Base-by-base conservation (phyloP, 2,888 invertebrate genomes). In the Coenonympha arcania region DNA sequence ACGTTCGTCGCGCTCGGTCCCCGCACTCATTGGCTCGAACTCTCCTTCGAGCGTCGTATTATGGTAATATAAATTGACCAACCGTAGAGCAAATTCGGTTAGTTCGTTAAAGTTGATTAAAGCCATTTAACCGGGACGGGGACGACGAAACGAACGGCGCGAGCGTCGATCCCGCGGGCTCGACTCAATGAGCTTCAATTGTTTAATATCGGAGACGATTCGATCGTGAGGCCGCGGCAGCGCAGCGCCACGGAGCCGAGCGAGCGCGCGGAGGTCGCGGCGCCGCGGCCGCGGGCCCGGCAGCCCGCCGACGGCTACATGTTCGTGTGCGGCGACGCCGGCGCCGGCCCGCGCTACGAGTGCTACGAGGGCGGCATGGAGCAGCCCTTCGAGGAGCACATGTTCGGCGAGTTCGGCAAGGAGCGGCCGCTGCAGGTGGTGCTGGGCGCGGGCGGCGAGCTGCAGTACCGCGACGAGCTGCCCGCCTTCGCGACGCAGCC, bases 371-470 rank as follows among this genome's bases (percentile, higher is more conserved):
- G 76, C 36, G 61, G 61, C 37, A 78, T 94, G 92, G 93, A 93
- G 76, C 91, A 89, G 66, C 83, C 87, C 56, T 91, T 94, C 79
- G 94, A 94, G 72, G 94, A 94, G 71, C 92, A 92, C 66, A 90
- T 92, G 70, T 94, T 94, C 76, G 87, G 89, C 59, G 94, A 94
- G 78, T 94, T 93, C 61, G 89, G 87, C 53, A 85, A 91, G 77
- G 89, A 68, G 51, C 74, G 85, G 30, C 84, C 79, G 54, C 80
- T 85, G 54, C 83, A 84, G 61, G 84, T 83, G 57, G 79, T 85
- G 61, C 88, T 88, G 42, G 79, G 88, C 18, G 73, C 83, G 1
- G 79, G 78, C 24, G 90, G 89, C 30, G 84, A 84, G 54, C 68
- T 82, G 55, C 89, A 79, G 59, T 88, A 87, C 74, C 67, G 86